Conservation (phyloP, 2,797 vertebrate species). For the Melanotaenia nigrans region DNA sequence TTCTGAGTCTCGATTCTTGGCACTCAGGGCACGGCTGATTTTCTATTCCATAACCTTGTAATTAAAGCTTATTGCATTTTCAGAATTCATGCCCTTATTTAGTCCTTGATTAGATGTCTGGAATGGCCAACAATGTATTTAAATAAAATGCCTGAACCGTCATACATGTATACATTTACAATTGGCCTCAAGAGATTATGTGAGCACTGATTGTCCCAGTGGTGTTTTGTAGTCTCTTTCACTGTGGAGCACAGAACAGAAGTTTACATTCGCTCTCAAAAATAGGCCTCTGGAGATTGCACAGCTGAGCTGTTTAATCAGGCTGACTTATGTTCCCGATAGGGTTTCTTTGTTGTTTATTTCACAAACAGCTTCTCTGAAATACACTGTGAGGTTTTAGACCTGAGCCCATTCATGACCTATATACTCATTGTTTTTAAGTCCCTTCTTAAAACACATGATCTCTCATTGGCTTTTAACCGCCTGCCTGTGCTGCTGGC, state of each 20-base stretch:
- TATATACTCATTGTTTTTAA: not conserved
- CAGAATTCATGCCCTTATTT: constrained; percentile 31
- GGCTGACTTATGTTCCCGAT: constrained; percentile 22
- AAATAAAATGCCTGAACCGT: constrained; percentile 9
- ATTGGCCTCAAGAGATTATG: constrained; percentile 29
- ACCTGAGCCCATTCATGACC: not conserved
- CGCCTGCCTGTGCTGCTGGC: too few species aligned
- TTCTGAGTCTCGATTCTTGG: constrained; percentile 43
- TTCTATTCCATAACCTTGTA: constrained; percentile 51
- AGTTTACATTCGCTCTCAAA: constrained; percentile 60
- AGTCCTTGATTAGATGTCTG: constrained; percentile 40
- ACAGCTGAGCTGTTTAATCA: constrained; percentile 34
- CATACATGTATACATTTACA: constrained; percentile 29
- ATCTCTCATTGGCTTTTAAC: too few species aligned
- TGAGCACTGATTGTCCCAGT: constrained; percentile 42
- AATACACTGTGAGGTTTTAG: not conserved
- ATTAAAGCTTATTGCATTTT: constrained; percentile 48
- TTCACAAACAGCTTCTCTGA: constrained; percentile 4
- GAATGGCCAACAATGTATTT: constrained; percentile 41
- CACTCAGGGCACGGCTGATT: constrained; percentile 19
- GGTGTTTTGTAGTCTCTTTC: constrained; percentile 45
- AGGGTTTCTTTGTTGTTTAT: constrained; percentile 35
- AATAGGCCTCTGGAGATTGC: constrained; percentile 46
- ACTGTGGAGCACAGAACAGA: constrained; percentile 31
- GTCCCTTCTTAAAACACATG: too few species aligned